Conservation (phyloP, 2,113 vertebrate species). For the Puma concolor region DNA sequence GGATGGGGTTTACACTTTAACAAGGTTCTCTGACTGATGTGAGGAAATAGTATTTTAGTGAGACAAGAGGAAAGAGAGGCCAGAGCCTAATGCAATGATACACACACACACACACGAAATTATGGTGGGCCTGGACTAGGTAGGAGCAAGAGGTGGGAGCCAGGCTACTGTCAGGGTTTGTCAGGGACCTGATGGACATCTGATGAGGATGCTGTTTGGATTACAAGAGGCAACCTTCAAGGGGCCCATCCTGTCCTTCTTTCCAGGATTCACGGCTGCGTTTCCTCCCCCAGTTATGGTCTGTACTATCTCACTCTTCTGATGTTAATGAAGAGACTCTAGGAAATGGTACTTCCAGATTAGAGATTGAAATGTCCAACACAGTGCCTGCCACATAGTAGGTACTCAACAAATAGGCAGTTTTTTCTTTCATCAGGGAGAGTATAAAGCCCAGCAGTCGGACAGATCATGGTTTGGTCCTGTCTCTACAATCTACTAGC, state of each 20-base stretch:
- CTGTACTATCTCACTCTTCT: neutral
- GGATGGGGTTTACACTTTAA: neutral
- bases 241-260: neutral
- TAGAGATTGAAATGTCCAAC: neutral
- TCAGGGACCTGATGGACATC: neutral
- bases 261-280: neutral
- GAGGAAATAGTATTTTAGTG: neutral
- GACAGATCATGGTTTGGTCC: neutral
- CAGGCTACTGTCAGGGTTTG: neutral
- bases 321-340: neutral
- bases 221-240: neutral
- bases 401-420: neutral
- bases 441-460: neutral
- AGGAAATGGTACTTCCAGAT: neutral
- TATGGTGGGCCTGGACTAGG: neutral
- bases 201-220: neutral
- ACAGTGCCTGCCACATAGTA: neutral
- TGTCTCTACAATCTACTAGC: neutral
- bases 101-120: neutral
- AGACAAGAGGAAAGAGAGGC: neutral
- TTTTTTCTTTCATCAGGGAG: neutral
- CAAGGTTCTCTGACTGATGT: neutral
- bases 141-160: neutral
- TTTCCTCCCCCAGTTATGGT: neutral
- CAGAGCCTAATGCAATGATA: neutral